Evolutionary conservation across 1,140 invertebrate species (phyloP).

Genomic region (Hirudo medicinalis): DNA sequence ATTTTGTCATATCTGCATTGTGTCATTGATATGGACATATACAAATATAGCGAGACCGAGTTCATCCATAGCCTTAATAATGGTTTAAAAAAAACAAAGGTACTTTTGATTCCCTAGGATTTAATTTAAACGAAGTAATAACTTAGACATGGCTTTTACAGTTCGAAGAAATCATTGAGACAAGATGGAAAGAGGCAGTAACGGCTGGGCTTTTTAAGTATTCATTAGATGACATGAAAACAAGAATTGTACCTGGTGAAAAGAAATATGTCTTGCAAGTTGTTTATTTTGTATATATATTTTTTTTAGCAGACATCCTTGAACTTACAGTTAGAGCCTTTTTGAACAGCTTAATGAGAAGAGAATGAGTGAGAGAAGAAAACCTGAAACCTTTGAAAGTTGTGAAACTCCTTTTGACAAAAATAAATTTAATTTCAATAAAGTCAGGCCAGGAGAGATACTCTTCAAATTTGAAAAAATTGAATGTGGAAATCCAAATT

Average conservation of each 20-base stretch:
- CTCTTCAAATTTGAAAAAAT: conserved; percentile 34
- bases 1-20: no score
- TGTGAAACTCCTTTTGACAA: conserved; percentile 50
- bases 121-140: no score
- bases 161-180: conserved; percentile 30
- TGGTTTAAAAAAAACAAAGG: no score
- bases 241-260: conserved; percentile 29
- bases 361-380: conserved; percentile 47
- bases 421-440: conserved; percentile 55
- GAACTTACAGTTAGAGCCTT: conserved; percentile 17
- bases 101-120: no score
- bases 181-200: conserved; percentile 30
- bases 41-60: no score
- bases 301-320: neutral
- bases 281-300: neutral
- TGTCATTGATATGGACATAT: no score
- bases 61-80: no score
- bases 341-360: conserved; percentile 52
- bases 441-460: conserved; percentile 49
- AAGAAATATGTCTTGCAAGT: conserved; percentile 13
- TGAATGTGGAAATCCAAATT: conserved; percentile 13
- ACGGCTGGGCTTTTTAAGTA: conserved; percentile 31
- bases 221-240: conserved; percentile 29
- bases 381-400: conserved; percentile 48
- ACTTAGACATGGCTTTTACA: conserved; percentile 17